phyloP scores from a whole-genome alignment of 2,888 invertebrate species.

The Mesopsocus fuscifrons region DNA sequence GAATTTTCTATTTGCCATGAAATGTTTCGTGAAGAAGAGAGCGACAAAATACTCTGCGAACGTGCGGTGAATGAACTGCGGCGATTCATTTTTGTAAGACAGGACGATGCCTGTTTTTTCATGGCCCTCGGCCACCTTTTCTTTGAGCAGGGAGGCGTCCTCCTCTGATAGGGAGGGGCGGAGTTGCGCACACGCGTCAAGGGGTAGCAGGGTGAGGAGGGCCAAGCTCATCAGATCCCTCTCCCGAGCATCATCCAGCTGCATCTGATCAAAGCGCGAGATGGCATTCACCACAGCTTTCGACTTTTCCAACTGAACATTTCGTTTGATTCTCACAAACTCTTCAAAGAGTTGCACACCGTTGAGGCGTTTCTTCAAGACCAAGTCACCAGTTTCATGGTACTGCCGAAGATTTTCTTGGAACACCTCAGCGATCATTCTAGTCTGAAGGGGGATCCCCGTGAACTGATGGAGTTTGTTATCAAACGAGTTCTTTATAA shows the following conservation, averaged over 20 bases:
- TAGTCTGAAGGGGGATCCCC: conserved; percentile 10
- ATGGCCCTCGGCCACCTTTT: background rate
- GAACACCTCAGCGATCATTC: conserved; percentile 10
- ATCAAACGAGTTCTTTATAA: background rate
- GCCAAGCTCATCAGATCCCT: background rate
- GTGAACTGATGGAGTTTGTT: background rate
- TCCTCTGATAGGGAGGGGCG: background rate
- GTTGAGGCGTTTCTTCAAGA: background rate
- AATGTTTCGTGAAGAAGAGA: background rate
- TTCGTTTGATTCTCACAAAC: background rate
- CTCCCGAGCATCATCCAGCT: background rate
- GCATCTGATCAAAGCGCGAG: background rate
- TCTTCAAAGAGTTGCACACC: background rate
- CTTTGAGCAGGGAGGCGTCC: background rate
- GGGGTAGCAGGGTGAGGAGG: background rate
- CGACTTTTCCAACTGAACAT: background rate
- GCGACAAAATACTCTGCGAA: conserved; percentile 10
- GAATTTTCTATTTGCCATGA: background rate
- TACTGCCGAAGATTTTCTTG: background rate
- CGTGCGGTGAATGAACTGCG: conserved; percentile 10
- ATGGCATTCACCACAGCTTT: background rate
- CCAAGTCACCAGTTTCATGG: background rate
- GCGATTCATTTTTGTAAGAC: background rate
- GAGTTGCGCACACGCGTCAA: background rate
- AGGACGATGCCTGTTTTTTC: conserved; percentile 10